Percentiles rank a stretch among this genome's conserved stretches.
phyloP scores from a whole-genome alignment of 2,113 vertebrate species.

The Vimba vimba region DNA sequence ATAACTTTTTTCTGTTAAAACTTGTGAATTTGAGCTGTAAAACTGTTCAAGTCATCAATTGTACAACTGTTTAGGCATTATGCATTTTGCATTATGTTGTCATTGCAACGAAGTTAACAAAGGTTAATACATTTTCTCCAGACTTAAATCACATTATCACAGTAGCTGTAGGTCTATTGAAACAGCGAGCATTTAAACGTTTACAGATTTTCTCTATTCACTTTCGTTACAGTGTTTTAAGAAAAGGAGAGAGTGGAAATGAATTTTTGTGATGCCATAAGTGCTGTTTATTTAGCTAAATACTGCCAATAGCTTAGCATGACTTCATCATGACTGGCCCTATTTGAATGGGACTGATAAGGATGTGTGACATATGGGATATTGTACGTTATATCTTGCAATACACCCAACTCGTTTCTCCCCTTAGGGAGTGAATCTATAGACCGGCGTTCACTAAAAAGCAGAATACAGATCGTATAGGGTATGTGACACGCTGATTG shows the following conservation, averaged over 20 bases:
- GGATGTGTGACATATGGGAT: background rate
- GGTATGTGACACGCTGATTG: background rate
- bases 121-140: background rate
- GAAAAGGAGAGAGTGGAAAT: background rate
- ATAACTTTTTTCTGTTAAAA: background rate
- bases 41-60: background rate
- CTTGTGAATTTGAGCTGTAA: background rate
- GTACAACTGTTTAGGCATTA: background rate
- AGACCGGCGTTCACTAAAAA: background rate
- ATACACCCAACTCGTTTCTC: background rate
- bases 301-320: background rate
- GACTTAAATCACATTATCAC: background rate
- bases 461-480: background rate
- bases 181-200: background rate
- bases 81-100: background rate
- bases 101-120: background rate
- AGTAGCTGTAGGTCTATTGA: background rate
- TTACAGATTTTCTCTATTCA: background rate
- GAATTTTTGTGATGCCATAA: background rate
- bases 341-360: background rate
- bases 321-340: background rate
- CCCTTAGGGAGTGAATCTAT: constrained; percentile 1
- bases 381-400: background rate
- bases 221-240: background rate
- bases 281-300: background rate